Percentiles rank a stretch among this genome's conserved stretches.
Conservation (phyloP, 1,140 invertebrate genomes). For the Chironomus striatipennis region DNA sequence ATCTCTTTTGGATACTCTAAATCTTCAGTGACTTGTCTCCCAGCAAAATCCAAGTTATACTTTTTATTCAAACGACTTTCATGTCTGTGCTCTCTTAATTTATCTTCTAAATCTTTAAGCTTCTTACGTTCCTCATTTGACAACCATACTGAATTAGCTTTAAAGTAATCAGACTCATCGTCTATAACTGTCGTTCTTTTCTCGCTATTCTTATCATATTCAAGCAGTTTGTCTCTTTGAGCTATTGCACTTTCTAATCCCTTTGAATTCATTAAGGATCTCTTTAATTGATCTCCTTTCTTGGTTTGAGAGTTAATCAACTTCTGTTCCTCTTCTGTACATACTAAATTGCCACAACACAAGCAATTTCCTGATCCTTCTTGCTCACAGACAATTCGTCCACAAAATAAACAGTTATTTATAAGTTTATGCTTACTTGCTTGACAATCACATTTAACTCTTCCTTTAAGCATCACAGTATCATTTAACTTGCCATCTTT, state of each 20-base stretch:
- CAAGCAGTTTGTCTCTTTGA: conserved; percentile 73
- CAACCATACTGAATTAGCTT: conserved; percentile 71
- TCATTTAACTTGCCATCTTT: conserved; percentile 58
- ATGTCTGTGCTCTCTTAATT: conserved; percentile 59
- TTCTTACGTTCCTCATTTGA: conserved; percentile 58
- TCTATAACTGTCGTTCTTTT: conserved; percentile 85
- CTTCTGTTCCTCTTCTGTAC: conserved; percentile 62
- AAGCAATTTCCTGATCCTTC: conserved; percentile 95
- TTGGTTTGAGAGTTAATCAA: conserved; percentile 57
- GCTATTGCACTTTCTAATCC: conserved; percentile 60
- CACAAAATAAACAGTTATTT: conserved; percentile 91
- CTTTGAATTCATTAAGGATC: conserved; percentile 56
- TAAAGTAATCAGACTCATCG: conserved; percentile 91
- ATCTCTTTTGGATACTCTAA: conserved; percentile 44
- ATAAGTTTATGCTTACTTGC: conserved; percentile 82
- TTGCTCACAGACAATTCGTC: conserved; percentile 88
- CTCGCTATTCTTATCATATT: conserved; percentile 79
- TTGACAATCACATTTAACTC: conserved; percentile 85
- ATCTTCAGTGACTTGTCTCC: conserved; percentile 46
- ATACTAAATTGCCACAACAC: conserved; percentile 78
- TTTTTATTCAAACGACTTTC: conserved; percentile 57
- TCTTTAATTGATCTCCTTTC: conserved; percentile 57
- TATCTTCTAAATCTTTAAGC: conserved; percentile 59
- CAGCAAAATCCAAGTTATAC: conserved; percentile 78
- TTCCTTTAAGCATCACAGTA: conserved; percentile 58